These are phyloP conservation scores for Rhadina sibilatrix DNA, from an alignment of 2,113 vertebrate species.

Conservation along the genomic window DNA sequence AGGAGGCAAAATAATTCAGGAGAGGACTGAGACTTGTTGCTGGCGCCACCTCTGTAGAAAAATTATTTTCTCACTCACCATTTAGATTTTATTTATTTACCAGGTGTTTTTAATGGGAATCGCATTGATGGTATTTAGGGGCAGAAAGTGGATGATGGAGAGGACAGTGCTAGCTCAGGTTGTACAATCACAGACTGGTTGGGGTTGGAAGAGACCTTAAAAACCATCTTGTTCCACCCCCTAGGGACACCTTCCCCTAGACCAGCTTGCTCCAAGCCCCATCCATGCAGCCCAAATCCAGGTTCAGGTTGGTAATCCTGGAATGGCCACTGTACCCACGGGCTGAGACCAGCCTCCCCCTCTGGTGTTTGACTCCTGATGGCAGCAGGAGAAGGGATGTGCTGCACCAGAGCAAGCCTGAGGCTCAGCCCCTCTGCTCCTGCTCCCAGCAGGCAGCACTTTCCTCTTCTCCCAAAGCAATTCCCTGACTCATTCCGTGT, in stretches of 20 bases:
- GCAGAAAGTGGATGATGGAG: neutral
- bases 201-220: neutral
- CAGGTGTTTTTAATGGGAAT: neutral
- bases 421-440: neutral
- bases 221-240: neutral
- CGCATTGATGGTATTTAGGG: neutral
- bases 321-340: neutral
- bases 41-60: neutral
- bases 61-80: neutral
- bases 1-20: neutral
- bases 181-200: neutral
- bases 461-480: neutral
- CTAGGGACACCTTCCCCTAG: neutral
- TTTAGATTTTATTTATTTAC: neutral
- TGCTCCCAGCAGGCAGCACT: neutral
- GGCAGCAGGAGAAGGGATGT: neutral
- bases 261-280: neutral
- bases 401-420: neutral
- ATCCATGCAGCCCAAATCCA: neutral
- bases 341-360: neutral
- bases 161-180: neutral
- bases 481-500: fast-evolving
- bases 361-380: neutral
- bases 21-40: neutral
- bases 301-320: neutral